Evolutionary conservation across 1,140 invertebrate genomes (phyloP), one percentile per base, ranked within the genome.

Genomic region (Sitodiplosis mosellana): DNA sequence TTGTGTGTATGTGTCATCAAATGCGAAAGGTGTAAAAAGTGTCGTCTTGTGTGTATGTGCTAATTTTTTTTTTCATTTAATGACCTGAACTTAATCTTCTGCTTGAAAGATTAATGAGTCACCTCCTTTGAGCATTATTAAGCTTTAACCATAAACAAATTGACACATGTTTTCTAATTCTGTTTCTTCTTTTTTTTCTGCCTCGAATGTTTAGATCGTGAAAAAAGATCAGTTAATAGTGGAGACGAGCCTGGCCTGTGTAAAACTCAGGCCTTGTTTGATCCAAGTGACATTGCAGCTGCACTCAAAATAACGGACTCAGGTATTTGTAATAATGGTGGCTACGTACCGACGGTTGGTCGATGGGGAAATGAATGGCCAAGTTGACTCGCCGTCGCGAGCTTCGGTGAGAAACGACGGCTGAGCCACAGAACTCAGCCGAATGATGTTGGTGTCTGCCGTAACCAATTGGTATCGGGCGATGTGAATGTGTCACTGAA

Each of bases 281-380:
- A 59, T 63, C 66, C 56, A 58, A 54, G 51, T 55, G 59, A 58
- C 56, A 65, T 66, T 46, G 65, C 65, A 45, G 64, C 63, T 54
- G 69, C 49, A 12, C 46, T 48, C 8, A 22, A 59, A 59, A 65
- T 62, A 61, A 59, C 59, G 33, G 43, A 56, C 51, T 57, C 56
- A 27, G 52, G 58, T 55, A 62, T 62, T 61, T 58, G 58, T 48
- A 59, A 56, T 52, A 74, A 76, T 65, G 67, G 68, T 69, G 69
- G 73, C 52, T 76, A 75, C 56, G 71, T 79, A 68, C 81, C 81
- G 66, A 75, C 77, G 56, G 81, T 85, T 59, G 81, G 81, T 59
- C 78, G 83, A 52, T 87, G 83, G 83, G 84, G 83, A 65, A 77
- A 75, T 65, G 84, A 89, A 67, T 88, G 84, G 84, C 84, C 84